Conservation (phyloP, 2,797 vertebrate species). For the Xiphorhynchus erythropygius region DNA sequence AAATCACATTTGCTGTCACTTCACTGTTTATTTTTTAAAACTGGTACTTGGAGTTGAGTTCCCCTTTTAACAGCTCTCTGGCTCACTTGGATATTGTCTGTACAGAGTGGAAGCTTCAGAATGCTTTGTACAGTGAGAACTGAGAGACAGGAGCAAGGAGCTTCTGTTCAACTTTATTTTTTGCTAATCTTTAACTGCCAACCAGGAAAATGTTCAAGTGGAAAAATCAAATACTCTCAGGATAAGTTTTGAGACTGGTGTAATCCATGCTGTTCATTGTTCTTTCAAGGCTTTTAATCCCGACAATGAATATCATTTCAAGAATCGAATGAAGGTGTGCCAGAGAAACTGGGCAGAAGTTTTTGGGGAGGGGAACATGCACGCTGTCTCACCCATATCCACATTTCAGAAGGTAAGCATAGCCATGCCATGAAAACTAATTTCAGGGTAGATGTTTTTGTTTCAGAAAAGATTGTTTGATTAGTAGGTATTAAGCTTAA, state of each 20-base stretch:
- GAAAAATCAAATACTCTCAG: neutral
- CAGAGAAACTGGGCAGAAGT: conserved; percentile 98
- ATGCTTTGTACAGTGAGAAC: neutral
- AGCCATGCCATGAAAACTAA: neutral
- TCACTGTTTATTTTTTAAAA: neutral
- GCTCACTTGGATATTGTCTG: neutral
- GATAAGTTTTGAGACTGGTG: neutral
- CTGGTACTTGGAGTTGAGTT: neutral
- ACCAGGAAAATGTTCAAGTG: neutral
- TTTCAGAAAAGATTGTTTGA: neutral
- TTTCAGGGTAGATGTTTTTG: neutral
- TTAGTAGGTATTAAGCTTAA: neutral
- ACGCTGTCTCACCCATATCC: conserved; percentile 91
- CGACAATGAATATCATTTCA: conserved; percentile 99
- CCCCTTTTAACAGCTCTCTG: neutral
- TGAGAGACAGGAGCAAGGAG: neutral
- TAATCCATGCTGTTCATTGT: neutral
- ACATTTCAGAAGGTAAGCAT: conserved; percentile 88
- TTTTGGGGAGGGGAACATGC: conserved; percentile 95
- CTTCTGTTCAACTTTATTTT: neutral
- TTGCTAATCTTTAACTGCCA: neutral
- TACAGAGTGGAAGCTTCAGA: neutral
- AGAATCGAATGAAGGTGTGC: conserved; percentile 96
- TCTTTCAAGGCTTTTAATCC: conserved; percentile 92
- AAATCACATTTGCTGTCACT: neutral